Evolutionary conservation across 2,797 vertebrate genomes (phyloP).

Genomic region (Siniperca obscura): DNA sequence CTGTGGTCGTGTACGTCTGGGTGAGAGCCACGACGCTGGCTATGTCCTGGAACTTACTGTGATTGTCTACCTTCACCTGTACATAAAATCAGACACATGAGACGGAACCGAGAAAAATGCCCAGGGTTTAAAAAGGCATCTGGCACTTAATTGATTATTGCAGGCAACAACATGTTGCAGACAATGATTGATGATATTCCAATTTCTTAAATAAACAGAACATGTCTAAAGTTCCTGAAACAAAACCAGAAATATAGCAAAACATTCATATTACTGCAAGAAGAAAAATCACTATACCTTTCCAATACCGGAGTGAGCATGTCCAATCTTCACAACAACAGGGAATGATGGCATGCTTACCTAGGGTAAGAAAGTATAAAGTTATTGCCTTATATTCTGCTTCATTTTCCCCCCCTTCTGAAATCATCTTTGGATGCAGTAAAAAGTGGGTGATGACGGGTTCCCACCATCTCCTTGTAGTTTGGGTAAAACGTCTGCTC

Average conservation of each 20-base stretch:
- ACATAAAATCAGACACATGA: conserved; percentile 3
- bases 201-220: background rate
- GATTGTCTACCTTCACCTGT: conserved; percentile 98
- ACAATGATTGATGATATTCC: background rate
- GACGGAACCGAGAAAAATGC: background rate
- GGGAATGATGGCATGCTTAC: conserved; percentile 96
- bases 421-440: background rate
- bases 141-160: background rate
- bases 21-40: conserved; percentile 97
- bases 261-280: conserved; percentile 1
- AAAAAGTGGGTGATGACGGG: background rate
- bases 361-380: conserved; percentile 75
- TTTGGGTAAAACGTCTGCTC: conserved; percentile 98
- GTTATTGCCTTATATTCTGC: background rate
- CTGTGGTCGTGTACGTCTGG: conserved; percentile 97
- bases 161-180: background rate
- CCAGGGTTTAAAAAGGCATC: background rate
- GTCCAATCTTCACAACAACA: conserved; percentile 98
- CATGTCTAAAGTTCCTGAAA: background rate
- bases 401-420: background rate
- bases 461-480: conserved; percentile 98
- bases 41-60: conserved; percentile 99
- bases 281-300: conserved; percentile 88
- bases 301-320: conserved; percentile 97
- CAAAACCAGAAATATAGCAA: background rate